A percentile compares a stretch with the other conserved stretches of the same genome.
phyloP scores from a whole-genome alignment of 2,113 vertebrate genomes.

The Osmerus mordax region DNA sequence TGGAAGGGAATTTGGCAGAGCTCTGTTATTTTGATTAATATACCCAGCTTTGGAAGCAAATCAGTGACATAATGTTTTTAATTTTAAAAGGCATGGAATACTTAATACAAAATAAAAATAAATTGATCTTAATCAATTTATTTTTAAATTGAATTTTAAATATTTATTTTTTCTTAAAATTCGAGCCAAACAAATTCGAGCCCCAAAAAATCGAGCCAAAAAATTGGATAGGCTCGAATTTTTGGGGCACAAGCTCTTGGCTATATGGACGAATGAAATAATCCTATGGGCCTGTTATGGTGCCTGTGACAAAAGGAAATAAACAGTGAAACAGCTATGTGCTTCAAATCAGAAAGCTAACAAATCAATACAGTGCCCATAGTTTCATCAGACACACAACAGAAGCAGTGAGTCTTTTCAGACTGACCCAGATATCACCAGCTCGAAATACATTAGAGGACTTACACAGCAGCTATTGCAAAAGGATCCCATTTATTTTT shows the following conservation, averaged over 20 bases:
- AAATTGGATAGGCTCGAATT: no score
- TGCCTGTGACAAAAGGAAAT: background rate
- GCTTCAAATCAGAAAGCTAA: background rate
- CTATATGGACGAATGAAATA: background rate
- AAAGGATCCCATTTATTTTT: conserved; percentile 10
- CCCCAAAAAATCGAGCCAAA: no score
- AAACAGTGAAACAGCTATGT: background rate
- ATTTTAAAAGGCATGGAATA: no score
- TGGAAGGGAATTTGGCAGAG: conserved; percentile 47
- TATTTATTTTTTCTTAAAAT: no score
- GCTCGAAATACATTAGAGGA: conserved; percentile 10
- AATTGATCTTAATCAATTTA: no score
- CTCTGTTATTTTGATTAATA: conserved; percentile 52
- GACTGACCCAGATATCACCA: conserved; percentile 26
- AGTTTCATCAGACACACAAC: background rate
- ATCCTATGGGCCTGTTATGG: background rate
- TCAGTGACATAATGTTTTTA: no score
- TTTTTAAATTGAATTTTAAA: no score
- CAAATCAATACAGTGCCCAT: background rate
- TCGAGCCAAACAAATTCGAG: no score
- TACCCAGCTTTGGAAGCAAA: background rate
- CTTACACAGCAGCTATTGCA: conserved; percentile 24
- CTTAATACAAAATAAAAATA: no score
- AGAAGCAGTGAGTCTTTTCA: background rate
- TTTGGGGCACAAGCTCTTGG: background rate